A percentile compares a stretch with the other conserved stretches of the same genome.
These are phyloP conservation scores for Pseudomyrmex concolor DNA, from an alignment of 1,140 invertebrate species.

Conservation along the genomic window DNA sequence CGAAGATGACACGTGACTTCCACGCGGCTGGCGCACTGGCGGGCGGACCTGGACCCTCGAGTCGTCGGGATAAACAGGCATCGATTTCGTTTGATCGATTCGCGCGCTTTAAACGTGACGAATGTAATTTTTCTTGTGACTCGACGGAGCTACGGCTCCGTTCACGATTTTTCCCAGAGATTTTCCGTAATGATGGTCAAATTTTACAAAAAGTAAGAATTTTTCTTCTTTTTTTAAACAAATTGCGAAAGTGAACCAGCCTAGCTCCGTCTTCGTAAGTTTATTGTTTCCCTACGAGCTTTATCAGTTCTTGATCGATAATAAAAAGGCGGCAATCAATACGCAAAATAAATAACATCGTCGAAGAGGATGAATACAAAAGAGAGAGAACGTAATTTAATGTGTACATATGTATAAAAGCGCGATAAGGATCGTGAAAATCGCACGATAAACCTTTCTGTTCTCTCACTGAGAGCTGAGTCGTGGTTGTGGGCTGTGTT, in stretches of 20 bases:
- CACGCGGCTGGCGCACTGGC: conserved; percentile 57
- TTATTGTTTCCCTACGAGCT: conserved; percentile 20
- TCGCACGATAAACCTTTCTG: conserved; percentile 62
- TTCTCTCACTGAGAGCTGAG: conserved; percentile 69
- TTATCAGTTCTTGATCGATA: conserved; percentile 45
- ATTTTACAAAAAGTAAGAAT: not conserved
- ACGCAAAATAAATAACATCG: not conserved
- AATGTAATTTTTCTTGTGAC: conserved; percentile 27
- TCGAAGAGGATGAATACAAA: conserved; percentile 27
- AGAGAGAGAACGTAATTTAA: conserved; percentile 10
- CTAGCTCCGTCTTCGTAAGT: conserved; percentile 36
- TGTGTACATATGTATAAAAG: not conserved
- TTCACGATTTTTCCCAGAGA: conserved; percentile 5
- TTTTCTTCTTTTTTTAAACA: not conserved
- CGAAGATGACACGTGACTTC: conserved; percentile 67
- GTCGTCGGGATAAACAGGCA: conserved; percentile 48
- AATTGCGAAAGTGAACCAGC: not conserved
- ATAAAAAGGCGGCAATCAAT: not conserved
- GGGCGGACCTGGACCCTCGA: conserved; percentile 61
- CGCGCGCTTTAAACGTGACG: conserved; percentile 16
- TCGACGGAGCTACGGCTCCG: conserved; percentile 33
- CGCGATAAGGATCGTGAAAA: conserved; percentile 49
- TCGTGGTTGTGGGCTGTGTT: conserved; percentile 78
- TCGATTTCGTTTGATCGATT: conserved; percentile 35
- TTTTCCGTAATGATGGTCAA: not conserved